These are phyloP conservation scores for Gouania willdenowi DNA, from an alignment of 2,797 vertebrate genomes.

Conservation along the genomic window DNA sequence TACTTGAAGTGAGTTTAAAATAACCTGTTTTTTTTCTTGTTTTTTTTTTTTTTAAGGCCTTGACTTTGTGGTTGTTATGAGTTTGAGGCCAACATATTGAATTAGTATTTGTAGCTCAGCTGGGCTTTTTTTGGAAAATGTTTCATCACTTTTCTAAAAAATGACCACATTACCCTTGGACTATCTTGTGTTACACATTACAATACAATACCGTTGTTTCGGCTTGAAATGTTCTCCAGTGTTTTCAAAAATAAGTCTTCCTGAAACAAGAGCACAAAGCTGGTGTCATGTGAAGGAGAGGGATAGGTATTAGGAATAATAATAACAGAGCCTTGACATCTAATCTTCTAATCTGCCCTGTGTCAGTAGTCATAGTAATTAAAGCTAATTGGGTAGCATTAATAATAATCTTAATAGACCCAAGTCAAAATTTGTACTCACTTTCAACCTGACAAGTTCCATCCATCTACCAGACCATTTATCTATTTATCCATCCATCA, in stretches of 20 bases:
- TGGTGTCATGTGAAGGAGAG: conserved; percentile 9
- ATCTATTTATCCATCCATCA: too few relatives aligned
- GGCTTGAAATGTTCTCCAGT: conserved; percentile 1
- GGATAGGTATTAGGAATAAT: conserved; percentile 3
- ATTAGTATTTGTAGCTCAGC: conserved; percentile 37
- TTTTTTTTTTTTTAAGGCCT: too few relatives aligned
- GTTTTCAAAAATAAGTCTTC: conserved; percentile 2
- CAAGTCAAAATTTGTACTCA: conserved; percentile 3
- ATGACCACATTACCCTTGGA: conserved; percentile 1
- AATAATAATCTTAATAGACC: conserved; percentile 8
- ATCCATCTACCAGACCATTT: too few relatives aligned
- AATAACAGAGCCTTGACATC: background rate
- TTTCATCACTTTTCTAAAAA: conserved; percentile 24
- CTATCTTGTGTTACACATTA: conserved; percentile 21
- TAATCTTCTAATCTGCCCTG: conserved; percentile 9
- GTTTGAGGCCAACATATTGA: conserved; percentile 36
- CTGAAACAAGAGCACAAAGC: conserved; percentile 11
- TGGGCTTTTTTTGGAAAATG: conserved; percentile 27
- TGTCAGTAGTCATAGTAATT: conserved; percentile 22
- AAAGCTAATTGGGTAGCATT: too few relatives aligned
- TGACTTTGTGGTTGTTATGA: too few relatives aligned
- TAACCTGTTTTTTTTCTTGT: too few relatives aligned
- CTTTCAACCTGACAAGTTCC: conserved; percentile 1
- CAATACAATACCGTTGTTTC: conserved; percentile 26
- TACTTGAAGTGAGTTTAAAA: too few relatives aligned